Conservation (phyloP, 2,797 vertebrate genomes). For the Micrastur ruficollis region DNA sequence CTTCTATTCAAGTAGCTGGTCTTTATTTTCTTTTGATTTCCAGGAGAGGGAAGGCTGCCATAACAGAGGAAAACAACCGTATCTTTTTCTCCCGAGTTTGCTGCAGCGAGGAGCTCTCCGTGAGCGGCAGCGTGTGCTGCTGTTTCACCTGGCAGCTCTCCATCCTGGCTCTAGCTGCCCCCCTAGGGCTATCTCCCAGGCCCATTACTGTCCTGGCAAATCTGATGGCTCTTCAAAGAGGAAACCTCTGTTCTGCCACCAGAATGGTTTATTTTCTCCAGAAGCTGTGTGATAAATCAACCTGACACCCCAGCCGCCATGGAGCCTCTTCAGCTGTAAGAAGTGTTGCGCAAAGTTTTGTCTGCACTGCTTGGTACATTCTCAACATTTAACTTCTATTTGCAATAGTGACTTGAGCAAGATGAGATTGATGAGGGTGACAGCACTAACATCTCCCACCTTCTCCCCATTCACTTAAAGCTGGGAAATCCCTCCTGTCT, state of each 20-base stretch:
- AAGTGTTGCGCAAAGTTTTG: not conserved
- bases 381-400: not conserved
- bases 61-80: not conserved
- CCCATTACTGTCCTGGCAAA: not conserved
- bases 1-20: not conserved
- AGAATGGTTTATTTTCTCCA: constrained; percentile 9
- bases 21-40: not conserved
- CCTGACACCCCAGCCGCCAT: not conserved
- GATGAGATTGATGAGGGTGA: constrained; percentile 38
- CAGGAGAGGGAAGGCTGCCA: not conserved
- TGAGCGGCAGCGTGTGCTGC: not conserved
- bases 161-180: fast-evolving
- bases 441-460: not conserved
- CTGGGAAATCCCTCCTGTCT: not conserved
- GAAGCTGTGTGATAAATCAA: constrained; percentile 41
- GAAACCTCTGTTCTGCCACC: constrained; percentile 6
- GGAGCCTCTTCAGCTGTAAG: not conserved
- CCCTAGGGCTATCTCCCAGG: not conserved
- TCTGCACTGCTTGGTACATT: not conserved
- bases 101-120: not conserved
- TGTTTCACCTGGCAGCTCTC: not conserved
- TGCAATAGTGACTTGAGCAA: not conserved
- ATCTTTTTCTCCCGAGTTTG: fast-evolving
- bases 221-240: not conserved
- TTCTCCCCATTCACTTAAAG: not conserved